Evolutionary conservation across 2,113 vertebrate species (phyloP), one percentile per base, ranked within the genome.

Genomic region (Sapayoa aenigma): DNA sequence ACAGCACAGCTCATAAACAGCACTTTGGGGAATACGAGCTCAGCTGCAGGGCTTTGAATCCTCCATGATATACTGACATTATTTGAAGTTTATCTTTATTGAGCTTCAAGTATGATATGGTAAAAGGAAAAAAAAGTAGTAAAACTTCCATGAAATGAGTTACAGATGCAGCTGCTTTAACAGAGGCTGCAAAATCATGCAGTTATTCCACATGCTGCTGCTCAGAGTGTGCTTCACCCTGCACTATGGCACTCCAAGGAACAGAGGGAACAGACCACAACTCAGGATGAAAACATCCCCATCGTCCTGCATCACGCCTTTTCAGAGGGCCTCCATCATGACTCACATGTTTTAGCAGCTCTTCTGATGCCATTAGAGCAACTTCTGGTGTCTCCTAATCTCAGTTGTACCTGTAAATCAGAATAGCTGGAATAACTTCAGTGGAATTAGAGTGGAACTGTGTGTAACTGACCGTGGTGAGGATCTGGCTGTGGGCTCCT

Each of bases 151-250:
- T 65, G 74, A 75, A 91, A 73, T 41, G 84, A 89, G 76, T 67
- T 88, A 74, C 49, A 93, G 83, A 92, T 63, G 95, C 72, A 94
- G 84, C 80, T 86, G 77, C 86, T 87, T 65, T 67, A 87, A 6
- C 30, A 27, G 8, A 87, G 60, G 60, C 28, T n/a, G 80, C 44
- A 72, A 49, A 75, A 84, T 37, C 42, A 31, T 33, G 60, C 81
- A 73, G 78, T 55, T 82, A 41, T 56, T 82, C 39, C 69, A 75
- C 76, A 63, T 0, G 24, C 50, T 89, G 73, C 62, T 75, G 55
- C 53, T 65, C 2, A 5, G 72, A 63, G 91, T 15, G 49, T 44
- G 49, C 42, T 63, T 39, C 42, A 84, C 50, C 50, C 83, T 19
- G 6, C 6, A 1, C 41, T 9, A 39, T 23, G 20, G 73, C 66